phyloP scores from a whole-genome alignment of 1,140 invertebrate species.

The Diabrotica virgifera region DNA sequence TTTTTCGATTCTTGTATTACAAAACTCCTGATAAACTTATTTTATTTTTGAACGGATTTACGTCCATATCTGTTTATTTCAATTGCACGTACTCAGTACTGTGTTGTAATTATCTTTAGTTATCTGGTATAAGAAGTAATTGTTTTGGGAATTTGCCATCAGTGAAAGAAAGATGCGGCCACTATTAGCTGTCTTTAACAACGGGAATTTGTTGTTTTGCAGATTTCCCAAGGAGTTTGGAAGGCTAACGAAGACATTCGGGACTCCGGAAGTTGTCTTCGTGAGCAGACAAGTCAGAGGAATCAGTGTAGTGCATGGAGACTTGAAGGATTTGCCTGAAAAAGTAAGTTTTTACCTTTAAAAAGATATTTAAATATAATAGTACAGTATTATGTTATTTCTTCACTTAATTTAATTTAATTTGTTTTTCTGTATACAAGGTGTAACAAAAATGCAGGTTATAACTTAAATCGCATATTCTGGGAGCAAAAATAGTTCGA shows the following conservation, averaged over 20 bases:
- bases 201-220: constrained; percentile 28
- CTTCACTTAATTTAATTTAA: too few species aligned
- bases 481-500: too few species aligned
- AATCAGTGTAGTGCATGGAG: constrained; percentile 43
- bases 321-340: constrained; percentile 47
- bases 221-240: constrained; percentile 42
- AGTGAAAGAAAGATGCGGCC: constrained; percentile 27
- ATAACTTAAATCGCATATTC: too few species aligned
- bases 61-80: not conserved
- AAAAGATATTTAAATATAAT: too few species aligned
- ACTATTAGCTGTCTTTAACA: constrained; percentile 8
- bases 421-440: too few species aligned
- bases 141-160: not conserved
- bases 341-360: constrained; percentile 50
- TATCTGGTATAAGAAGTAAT: not conserved
- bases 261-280: constrained; percentile 37
- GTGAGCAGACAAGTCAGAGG: constrained; percentile 45
- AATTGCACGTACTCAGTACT: not conserved
- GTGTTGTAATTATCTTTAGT: constrained; percentile 8
- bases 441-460: too few species aligned
- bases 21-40: not conserved
- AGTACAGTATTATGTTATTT: too few species aligned
- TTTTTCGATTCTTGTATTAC: not conserved
- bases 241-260: constrained; percentile 34
- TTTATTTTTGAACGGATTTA: not conserved